These are phyloP conservation scores for Eupeodes latifasciatus DNA, from an alignment of 2,888 invertebrate species.

Conservation along the genomic window DNA sequence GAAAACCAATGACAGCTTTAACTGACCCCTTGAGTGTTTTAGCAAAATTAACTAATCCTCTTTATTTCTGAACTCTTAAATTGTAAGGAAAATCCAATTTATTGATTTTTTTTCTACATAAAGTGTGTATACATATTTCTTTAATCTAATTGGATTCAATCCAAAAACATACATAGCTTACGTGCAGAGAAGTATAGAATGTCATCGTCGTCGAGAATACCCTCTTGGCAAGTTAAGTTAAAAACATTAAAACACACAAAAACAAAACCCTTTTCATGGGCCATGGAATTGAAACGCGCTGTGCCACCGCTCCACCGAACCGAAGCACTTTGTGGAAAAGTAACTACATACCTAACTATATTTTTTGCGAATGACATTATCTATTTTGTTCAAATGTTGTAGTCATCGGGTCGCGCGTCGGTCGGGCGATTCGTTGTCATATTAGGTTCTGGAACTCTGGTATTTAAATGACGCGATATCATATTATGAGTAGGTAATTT, in stretches of 20 bases:
- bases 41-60: constrained; percentile 17
- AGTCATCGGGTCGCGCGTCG: no score
- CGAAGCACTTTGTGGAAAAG: neutral
- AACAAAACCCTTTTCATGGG: neutral
- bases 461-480: neutral
- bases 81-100: constrained; percentile 21
- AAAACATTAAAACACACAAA: neutral
- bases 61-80: constrained; percentile 10
- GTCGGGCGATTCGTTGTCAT: neutral
- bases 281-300: constrained; percentile 1
- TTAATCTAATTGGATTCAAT: constrained; percentile 39
- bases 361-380: constrained; percentile 1
- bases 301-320: no score
- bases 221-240: no score
- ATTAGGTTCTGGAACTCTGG: neutral
- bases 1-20: no score
- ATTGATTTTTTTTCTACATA: neutral
- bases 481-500: neutral
- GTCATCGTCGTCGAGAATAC: neutral
- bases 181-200: neutral
- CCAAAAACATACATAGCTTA: constrained; percentile 25
- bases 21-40: neutral
- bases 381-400: no score
- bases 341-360: neutral
- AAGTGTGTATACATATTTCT: neutral